Percentiles rank a stretch among this genome's conserved stretches.
Evolutionary conservation across 2,888 invertebrate species (phyloP).

Genomic region (Cosmia trapezina): DNA sequence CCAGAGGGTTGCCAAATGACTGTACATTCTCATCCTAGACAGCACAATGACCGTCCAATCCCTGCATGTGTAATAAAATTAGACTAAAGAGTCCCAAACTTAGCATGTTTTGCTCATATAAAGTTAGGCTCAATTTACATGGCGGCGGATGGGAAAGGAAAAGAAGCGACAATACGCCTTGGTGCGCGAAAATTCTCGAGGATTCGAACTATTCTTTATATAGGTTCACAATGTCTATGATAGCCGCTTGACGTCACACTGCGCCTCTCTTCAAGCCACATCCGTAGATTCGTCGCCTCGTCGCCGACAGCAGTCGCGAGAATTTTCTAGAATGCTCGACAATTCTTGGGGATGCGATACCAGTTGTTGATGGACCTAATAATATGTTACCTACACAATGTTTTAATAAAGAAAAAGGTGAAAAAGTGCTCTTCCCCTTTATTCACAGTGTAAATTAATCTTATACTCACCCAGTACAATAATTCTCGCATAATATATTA

Average conservation of each 20-base stretch:
- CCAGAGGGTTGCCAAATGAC: slow-evolving; percentile 9
- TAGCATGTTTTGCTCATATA: slow-evolving; percentile 38
- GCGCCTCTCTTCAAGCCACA: not conserved
- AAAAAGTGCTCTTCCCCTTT: not conserved
- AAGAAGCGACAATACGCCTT: not conserved
- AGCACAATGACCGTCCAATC: slow-evolving; percentile 18
- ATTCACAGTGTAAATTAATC: no score
- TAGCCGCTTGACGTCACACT: not conserved
- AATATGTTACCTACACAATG: not conserved
- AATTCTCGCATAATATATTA: slow-evolving; percentile 12
- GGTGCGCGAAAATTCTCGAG: not conserved
- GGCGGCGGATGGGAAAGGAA: not conserved
- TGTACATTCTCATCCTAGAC: slow-evolving; percentile 2
- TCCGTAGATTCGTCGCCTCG: not conserved
- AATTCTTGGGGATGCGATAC: not conserved
- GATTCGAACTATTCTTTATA: not conserved
- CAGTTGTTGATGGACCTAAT: not conserved
- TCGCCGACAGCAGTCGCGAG: no score
- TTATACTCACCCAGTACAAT: not conserved
- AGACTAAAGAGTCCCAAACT: slow-evolving; percentile 22
- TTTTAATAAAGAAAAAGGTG: no score
- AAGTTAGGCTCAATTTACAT: slow-evolving; percentile 13
- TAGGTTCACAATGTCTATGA: not conserved
- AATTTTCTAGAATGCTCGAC: not conserved
- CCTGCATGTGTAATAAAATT: slow-evolving; percentile 35